Evolutionary conservation across 2,113 vertebrate genomes (phyloP), one percentile per base, ranked within the genome.

Genomic region (Myrmecophaga tridactyla): DNA sequence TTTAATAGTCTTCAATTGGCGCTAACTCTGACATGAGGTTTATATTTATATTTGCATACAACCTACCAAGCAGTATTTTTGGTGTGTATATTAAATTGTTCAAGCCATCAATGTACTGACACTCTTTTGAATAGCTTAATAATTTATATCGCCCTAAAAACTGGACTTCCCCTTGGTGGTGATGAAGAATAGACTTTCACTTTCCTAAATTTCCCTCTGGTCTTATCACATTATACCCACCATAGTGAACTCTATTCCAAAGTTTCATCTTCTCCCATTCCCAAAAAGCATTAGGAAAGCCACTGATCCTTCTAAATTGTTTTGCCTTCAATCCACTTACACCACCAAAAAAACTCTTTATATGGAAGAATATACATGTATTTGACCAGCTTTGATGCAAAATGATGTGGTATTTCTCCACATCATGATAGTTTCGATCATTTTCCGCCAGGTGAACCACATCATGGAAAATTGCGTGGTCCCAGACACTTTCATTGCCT

Each of bases 11-110:
- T 98, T 98, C 98, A 75, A 99, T 98, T 43, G 99, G 99, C 83
- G 99, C 99, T n/a, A n/a, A n/a, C n/a, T 99, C 99, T 76, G 99
- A 99, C 96, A 98, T 98, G 96, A 99, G 99, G 98, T 99, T 99
- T 97, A 99, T 99, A 65, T 99, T 99, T 98, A 99, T 99, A 98
- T 99, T 99, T 97, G 99, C 99, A 98, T 99, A 99, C 96, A 99
- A 98, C 97, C 98, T 99, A 97, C 98, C 99, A 86, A 99, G 97
- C 95, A 99, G 98, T 96, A 99, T 96, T 97, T 98, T 98, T 86
- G 99, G 99, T 67, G 96, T 98, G 97, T 99, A 99, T 95, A n/a
- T n/a, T n/a, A 99, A 98, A 98, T 99, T 99, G 98, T 99, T 99
- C 98, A 99, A 98, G 73, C 99, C 99, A 96, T 99, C 99, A 95